Conservation (phyloP, 1,140 invertebrate species). For the Brachionus angularis region DNA sequence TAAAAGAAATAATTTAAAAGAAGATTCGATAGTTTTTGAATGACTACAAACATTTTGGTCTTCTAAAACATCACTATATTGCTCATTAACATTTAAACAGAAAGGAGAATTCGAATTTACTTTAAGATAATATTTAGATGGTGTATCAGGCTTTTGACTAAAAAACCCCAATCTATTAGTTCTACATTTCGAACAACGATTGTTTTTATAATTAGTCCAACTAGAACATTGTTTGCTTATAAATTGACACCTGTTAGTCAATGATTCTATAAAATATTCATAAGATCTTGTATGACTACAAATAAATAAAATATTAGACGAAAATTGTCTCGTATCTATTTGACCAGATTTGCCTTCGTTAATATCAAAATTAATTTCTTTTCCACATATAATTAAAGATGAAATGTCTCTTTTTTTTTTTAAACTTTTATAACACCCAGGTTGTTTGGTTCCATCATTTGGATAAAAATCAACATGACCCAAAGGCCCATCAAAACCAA, state of each 20-base stretch:
- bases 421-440: constrained; percentile 72
- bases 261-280: neutral
- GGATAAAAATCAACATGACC: constrained; percentile 70
- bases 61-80: too few relatives aligned
- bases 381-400: neutral
- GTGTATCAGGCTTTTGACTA: neutral
- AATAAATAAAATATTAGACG: neutral
- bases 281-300: neutral
- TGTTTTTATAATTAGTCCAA: neutral
- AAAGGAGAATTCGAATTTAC: too few relatives aligned
- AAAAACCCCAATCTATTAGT: neutral
- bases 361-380: neutral
- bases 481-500: neutral
- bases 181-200: neutral
- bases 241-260: neutral
- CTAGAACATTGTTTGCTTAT: neutral
- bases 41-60: too few relatives aligned
- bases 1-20: too few relatives aligned
- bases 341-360: neutral
- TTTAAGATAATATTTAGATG: too few relatives aligned
- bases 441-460: constrained; percentile 75
- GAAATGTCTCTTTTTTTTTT: neutral
- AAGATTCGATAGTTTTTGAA: too few relatives aligned
- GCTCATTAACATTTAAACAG: too few relatives aligned
- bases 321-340: neutral